Evolutionary conservation across 2,888 invertebrate genomes (phyloP), one percentile per base, ranked within the genome.

Genomic region (Sthenelais limicola): DNA sequence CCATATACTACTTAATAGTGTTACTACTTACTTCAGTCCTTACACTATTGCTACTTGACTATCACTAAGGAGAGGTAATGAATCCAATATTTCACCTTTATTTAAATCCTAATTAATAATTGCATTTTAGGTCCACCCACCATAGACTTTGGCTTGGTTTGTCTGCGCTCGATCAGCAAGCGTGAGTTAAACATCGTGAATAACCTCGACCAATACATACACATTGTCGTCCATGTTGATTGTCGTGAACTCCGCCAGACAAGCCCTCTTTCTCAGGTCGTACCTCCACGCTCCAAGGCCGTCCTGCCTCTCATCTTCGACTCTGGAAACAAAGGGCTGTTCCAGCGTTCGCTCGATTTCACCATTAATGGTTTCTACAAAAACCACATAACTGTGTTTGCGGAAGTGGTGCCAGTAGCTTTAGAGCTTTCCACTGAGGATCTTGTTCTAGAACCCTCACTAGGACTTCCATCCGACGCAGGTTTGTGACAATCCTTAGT

Each of bases 321-420:
- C 71, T 87, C 87, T 7, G 83, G 78, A 75, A 78, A 76, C 38
- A 84, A 83, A 74, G 87, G 86, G 62, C 83, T 78, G 48, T 88
- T 88, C 74, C 86, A 87, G 71, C 85, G 86, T 72, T 88, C 87
- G n/a, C 82, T 88, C 47, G 80, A 81, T 24, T 88, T 88, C 79
- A 82, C 83, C 15, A 82, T 88, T 35, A 88, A 88, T 78, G 82
- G 82, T 33, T 84, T 81, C 77, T 85, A 87, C 79, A 84, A 84
- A 72, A 83, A 86, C 74, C 85, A 88, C 78, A 82, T 88, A 73
- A 86, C 86, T 9, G 85, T 86, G 15, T 74, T 84, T 47, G 86
- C 87, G 3, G 85, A 88, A 48, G 87, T 88, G 12, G 85, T 86
- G 7, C 82, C 83, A 21, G 85, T 87, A 7, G 78, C 81, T 5